Percentiles rank a stretch among this genome's conserved stretches.
These are phyloP conservation scores for Trididemnum nubilum DNA, from an alignment of 23 tunicate genomes.

Conservation along the genomic window DNA sequence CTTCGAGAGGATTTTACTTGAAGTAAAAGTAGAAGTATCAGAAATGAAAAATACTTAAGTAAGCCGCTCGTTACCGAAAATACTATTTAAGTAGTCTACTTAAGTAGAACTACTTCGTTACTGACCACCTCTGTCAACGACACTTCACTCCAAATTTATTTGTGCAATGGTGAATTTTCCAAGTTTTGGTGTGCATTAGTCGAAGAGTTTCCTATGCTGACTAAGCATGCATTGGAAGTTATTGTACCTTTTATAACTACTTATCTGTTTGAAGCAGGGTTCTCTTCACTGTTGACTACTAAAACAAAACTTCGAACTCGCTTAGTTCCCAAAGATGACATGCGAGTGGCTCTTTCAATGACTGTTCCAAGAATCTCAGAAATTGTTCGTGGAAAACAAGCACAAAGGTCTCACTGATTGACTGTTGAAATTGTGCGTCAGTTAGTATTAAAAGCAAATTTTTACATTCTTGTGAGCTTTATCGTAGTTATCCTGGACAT, in stretches of 20 bases:
- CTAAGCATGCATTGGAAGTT: constrained; percentile 24
- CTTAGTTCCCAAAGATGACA: constrained; percentile 20
- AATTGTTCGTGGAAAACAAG: constrained; percentile 8
- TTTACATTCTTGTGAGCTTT: background rate
- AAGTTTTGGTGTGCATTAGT: background rate
- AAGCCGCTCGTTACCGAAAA: too few species aligned
- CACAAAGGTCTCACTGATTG: constrained; percentile 17
- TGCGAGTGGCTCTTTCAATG: constrained; percentile 3
- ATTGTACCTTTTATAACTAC: constrained; percentile 27
- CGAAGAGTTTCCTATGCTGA: too few species aligned
- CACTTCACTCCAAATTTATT: background rate
- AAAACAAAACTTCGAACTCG: constrained; percentile 7
- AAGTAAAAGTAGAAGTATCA: too few species aligned
- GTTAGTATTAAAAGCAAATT: background rate
- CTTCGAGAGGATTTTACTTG: too few species aligned
- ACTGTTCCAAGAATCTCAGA: constrained; percentile 14
- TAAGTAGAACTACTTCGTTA: too few species aligned
- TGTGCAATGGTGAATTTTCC: background rate
- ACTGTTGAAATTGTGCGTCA: constrained; percentile 12
- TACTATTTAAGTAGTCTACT: too few species aligned
- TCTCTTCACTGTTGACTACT: constrained; percentile 8
- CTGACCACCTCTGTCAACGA: too few species aligned
- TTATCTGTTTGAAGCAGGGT: constrained; percentile 18
- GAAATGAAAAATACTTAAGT: too few species aligned
- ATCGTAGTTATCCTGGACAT: background rate